A percentile compares a stretch with the other conserved stretches of the same genome.
Conservation (phyloP, 2,888 invertebrate genomes). For the Sabatieria punctata region DNA sequence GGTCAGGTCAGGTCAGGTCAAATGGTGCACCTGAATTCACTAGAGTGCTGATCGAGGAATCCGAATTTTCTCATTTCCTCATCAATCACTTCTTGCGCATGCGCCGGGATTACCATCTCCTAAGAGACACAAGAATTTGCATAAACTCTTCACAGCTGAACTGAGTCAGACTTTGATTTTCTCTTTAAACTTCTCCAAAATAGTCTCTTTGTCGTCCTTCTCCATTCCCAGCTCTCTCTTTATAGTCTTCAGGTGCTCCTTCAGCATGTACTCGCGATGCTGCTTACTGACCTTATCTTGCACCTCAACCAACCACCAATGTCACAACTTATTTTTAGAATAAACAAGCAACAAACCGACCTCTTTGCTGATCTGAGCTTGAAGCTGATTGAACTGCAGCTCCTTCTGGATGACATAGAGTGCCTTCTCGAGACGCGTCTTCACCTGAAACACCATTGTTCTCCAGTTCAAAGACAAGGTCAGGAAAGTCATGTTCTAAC, state of each 20-base stretch:
- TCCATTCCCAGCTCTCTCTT: conserved; percentile 96
- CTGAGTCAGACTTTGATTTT: conserved; percentile 56
- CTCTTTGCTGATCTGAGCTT: conserved; percentile 74
- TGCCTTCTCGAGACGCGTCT: conserved; percentile 71
- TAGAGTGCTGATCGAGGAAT: conserved; percentile 91
- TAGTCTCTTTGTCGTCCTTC: conserved; percentile 97
- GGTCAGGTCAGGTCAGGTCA: too few species aligned
- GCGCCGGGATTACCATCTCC: conserved; percentile 63
- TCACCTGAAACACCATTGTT: conserved; percentile 49
- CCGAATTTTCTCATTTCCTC: conserved; percentile 87
- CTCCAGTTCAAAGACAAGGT: conserved; percentile 2
- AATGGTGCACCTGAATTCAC: conserved; percentile 99
- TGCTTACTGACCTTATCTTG: conserved; percentile 98
- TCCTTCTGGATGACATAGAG: conserved; percentile 88
- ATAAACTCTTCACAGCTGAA: conserved; percentile 40
- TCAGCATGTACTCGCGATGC: conserved; percentile 88
- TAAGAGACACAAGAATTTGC: conserved; percentile 18
- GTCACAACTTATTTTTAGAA: neutral
- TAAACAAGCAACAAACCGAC: conserved; percentile 27
- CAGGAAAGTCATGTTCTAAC: neutral
- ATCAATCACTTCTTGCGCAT: conserved; percentile 79
- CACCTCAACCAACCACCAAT: conserved; percentile 46
- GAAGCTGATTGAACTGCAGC: conserved; percentile 77
- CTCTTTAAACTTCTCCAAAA: conserved; percentile 85
- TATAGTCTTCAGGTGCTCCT: conserved; percentile 90